Percentiles rank a stretch among this genome's conserved stretches.
These are phyloP conservation scores for Hipparchia semele DNA, from an alignment of 2,888 invertebrate genomes.

Conservation along the genomic window DNA sequence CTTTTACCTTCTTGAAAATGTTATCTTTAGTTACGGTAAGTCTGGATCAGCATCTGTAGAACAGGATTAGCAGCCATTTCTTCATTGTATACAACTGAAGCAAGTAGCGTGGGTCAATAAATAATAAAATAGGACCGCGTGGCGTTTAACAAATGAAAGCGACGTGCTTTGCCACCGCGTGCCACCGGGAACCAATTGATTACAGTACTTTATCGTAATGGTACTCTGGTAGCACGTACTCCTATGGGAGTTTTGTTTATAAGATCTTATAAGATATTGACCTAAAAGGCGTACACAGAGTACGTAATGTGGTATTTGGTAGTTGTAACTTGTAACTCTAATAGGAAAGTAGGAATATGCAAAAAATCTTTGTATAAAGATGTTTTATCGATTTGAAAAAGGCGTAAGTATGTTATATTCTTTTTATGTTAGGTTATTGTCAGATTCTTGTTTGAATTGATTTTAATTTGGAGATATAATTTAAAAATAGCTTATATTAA, in stretches of 20 bases:
- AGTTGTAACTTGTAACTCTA: neutral
- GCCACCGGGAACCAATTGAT: slow-evolving; percentile 39
- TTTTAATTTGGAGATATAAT: too few species aligned
- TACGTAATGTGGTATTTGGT: neutral
- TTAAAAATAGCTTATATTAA: too few species aligned
- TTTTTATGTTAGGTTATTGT: too few species aligned
- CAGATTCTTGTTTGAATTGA: too few species aligned
- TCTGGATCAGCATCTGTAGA: neutral
- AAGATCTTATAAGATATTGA: neutral
- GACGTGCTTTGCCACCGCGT: slow-evolving; percentile 70
- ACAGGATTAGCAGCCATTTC: slow-evolving; percentile 20
- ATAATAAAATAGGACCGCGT: slow-evolving; percentile 69
- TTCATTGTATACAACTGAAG: slow-evolving; percentile 45
- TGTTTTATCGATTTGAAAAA: too few species aligned
- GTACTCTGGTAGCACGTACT: slow-evolving; percentile 30
- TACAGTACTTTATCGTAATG: slow-evolving; percentile 33
- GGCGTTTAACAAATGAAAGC: slow-evolving; percentile 72
- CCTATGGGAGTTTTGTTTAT: slow-evolving; percentile 7
- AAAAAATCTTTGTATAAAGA: too few species aligned
- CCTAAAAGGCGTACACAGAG: neutral
- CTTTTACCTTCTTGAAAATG: too few species aligned
- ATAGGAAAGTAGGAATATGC: too few species aligned
- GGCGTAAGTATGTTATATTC: too few species aligned
- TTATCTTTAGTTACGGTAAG: too few species aligned
- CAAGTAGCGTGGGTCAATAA: slow-evolving; percentile 58